phyloP scores from a whole-genome alignment of 2,113 vertebrate genomes.

The Alligator mississippiensis region DNA sequence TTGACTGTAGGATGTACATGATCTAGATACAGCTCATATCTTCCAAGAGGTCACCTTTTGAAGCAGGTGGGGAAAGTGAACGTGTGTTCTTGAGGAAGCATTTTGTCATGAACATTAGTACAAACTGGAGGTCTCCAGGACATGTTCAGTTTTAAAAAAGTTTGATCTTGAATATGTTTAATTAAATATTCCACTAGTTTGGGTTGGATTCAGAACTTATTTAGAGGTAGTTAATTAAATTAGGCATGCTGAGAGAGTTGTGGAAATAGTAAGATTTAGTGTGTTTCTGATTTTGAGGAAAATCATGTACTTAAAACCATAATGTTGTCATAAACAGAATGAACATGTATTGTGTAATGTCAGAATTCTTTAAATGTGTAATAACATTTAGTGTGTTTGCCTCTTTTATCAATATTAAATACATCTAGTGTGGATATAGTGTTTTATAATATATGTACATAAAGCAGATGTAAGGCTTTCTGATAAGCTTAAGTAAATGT shows the following conservation, averaged over 20 bases:
- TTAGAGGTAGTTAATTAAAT: neutral
- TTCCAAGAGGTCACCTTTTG: neutral
- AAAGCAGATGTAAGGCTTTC: neutral
- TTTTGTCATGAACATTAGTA: neutral
- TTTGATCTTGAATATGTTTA: neutral
- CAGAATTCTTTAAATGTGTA: neutral
- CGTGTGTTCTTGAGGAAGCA: neutral
- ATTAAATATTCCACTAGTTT: neutral
- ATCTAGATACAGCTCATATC: neutral
- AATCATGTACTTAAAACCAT: neutral
- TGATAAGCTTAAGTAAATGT: neutral
- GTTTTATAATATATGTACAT: too few relatives aligned
- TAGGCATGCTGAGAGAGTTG: neutral
- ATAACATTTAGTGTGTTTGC: neutral
- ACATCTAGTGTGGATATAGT: rapidly evolving
- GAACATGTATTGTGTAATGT: neutral
- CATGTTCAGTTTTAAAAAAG: neutral
- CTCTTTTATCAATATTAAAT: neutral
- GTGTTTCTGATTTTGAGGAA: neutral
- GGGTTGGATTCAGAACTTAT: neutral
- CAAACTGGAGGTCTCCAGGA: neutral
- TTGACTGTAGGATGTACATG: neutral
- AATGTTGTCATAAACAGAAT: neutral
- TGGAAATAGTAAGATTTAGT: neutral
- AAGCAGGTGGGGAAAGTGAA: neutral